Conservation (phyloP, 2,113 vertebrate species). For the Acanthochromis polyacanthus region DNA sequence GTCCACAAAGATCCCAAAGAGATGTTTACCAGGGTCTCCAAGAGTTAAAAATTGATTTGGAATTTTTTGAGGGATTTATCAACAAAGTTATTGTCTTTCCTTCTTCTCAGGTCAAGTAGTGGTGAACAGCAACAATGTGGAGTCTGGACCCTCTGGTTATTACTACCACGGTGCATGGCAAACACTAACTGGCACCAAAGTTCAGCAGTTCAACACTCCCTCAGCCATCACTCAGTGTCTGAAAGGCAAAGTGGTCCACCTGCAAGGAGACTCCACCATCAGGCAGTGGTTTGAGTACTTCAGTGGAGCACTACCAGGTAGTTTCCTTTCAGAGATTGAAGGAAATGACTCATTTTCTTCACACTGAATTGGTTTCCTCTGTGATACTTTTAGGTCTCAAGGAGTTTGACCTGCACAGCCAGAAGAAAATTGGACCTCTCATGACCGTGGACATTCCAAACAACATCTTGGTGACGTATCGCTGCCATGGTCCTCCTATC, state of each 20-base stretch:
- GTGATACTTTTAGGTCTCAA: constrained; percentile 83
- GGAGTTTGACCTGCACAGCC: constrained; percentile 88
- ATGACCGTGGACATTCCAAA: constrained; percentile 89
- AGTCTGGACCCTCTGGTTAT: constrained; percentile 86
- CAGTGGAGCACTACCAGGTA: constrained; percentile 88
- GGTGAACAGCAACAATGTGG: not conserved
- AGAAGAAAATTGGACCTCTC: constrained; percentile 89
- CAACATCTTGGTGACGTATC: constrained; percentile 88
- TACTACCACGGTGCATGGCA: constrained; percentile 89
- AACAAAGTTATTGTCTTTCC: not conserved
- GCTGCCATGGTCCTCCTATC: constrained; percentile 92
- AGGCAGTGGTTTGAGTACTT: constrained; percentile 95
- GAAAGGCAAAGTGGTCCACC: constrained; percentile 88
- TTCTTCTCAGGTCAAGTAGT: constrained; percentile 35
- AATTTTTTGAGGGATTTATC: no score
- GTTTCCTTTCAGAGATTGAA: not conserved
- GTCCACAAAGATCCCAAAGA: no score
- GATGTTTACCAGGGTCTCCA: no score
- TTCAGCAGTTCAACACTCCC: constrained; percentile 86
- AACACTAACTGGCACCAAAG: constrained; percentile 73
- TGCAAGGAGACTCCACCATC: constrained; percentile 94
- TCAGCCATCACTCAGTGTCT: constrained; percentile 88
- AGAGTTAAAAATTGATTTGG: no score
- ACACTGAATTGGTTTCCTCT: constrained; percentile 14
- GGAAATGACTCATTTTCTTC: not conserved